Conservation (phyloP, 2,113 vertebrate genomes). For the Mobula hypostoma region DNA sequence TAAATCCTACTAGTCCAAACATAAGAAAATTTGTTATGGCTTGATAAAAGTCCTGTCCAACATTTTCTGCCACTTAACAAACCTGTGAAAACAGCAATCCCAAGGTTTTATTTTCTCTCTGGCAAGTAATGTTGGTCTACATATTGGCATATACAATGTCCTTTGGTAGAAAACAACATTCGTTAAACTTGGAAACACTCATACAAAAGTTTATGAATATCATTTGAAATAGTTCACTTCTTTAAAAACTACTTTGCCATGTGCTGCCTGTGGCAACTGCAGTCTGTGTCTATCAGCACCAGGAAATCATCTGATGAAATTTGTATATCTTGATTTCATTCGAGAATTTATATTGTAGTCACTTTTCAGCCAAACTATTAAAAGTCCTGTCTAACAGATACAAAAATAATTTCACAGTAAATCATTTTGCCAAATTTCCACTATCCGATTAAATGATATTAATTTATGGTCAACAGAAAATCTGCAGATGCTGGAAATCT, state of each 20-base stretch:
- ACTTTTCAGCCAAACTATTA: slow-evolving; percentile 16
- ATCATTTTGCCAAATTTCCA: neutral
- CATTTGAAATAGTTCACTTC: slow-evolving; percentile 19
- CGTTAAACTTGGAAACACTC: slow-evolving; percentile 22
- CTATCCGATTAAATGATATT: neutral
- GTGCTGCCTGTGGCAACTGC: slow-evolving; percentile 13
- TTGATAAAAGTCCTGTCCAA: slow-evolving; percentile 23
- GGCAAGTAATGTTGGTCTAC: slow-evolving; percentile 18
- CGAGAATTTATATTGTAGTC: neutral
- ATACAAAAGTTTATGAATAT: slow-evolving; percentile 23
- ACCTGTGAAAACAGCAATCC: slow-evolving; percentile 37
- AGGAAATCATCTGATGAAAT: slow-evolving; percentile 12
- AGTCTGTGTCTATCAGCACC: slow-evolving; percentile 28
- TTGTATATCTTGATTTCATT: neutral
- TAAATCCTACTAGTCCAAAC: slow-evolving; percentile 33
- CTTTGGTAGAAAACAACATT: slow-evolving; percentile 33
- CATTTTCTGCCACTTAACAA: slow-evolving; percentile 31
- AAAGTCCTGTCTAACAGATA: slow-evolving; percentile 22
- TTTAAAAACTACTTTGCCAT: slow-evolving; percentile 25
- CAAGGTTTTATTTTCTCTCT: slow-evolving; percentile 7
- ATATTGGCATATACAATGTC: slow-evolving; percentile 31
- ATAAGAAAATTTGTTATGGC: slow-evolving; percentile 22
- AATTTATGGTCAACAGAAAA: neutral
- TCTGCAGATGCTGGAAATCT: no score
- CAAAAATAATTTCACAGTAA: neutral